Evolutionary conservation across 2,113 vertebrate genomes (phyloP).

Genomic region (Podarcis raffonei): DNA sequence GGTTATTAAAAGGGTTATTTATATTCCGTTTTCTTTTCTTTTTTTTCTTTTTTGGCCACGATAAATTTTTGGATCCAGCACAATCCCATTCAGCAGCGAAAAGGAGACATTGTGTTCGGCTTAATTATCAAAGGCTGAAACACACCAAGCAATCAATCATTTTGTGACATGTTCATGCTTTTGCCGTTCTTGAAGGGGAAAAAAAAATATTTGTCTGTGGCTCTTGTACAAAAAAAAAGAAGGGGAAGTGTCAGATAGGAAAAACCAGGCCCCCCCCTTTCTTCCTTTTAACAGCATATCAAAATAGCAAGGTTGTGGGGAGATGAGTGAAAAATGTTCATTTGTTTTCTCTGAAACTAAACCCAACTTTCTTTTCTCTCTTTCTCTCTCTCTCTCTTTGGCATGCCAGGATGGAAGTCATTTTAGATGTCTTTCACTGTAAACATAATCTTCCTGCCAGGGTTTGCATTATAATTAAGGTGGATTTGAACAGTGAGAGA

Average conservation of each 20-base stretch:
- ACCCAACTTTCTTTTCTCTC: slow-evolving; percentile 49
- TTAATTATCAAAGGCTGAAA: slow-evolving; percentile 81
- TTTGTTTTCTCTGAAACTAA: slow-evolving; percentile 75
- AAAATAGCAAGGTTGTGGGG: slow-evolving; percentile 57
- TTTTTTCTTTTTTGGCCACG: slow-evolving; percentile 18
- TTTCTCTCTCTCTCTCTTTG: slow-evolving; percentile 17
- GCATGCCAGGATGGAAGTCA: slow-evolving; percentile 56
- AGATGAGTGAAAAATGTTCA: slow-evolving; percentile 62
- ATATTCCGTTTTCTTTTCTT: slow-evolving; percentile 62
- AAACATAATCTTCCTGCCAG: slow-evolving; percentile 64
- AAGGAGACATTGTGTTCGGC: slow-evolving; percentile 70
- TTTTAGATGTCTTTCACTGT: slow-evolving; percentile 60
- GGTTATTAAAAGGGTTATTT: slow-evolving; percentile 56
- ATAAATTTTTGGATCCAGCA: slow-evolving; percentile 68
- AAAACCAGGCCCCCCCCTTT: slow-evolving; percentile 12
- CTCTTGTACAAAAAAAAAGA: slow-evolving; percentile 39
- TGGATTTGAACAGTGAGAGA: slow-evolving; percentile 45
- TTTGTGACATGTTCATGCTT: slow-evolving; percentile 70
- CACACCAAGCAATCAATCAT: slow-evolving; percentile 77
- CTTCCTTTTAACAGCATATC: slow-evolving; percentile 36
- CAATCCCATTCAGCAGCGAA: slow-evolving; percentile 64
- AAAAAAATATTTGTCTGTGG: slow-evolving; percentile 68
- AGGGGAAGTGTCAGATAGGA: slow-evolving; percentile 48
- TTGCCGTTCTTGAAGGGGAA: slow-evolving; percentile 53
- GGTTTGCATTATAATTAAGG: slow-evolving; percentile 61